These are phyloP conservation scores for Lepus timidus DNA, from an alignment of 2,113 vertebrate genomes.

Conservation along the genomic window DNA sequence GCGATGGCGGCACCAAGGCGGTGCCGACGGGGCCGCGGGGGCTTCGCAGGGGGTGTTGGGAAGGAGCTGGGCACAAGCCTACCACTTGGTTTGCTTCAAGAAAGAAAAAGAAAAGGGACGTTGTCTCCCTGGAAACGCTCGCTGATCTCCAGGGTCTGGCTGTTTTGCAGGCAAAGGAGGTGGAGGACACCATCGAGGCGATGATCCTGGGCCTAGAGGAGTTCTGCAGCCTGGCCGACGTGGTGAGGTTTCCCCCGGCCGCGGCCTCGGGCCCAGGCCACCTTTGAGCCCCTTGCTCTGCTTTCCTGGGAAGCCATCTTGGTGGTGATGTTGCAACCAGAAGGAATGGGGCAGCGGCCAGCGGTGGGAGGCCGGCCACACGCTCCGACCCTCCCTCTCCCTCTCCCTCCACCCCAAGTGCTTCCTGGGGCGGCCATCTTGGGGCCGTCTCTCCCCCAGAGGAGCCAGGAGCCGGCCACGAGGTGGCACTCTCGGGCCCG, in stretches of 20 bases:
- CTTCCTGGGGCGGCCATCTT: conserved; percentile 85
- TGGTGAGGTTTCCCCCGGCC: conserved; percentile 64
- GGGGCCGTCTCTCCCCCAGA: conserved; percentile 65
- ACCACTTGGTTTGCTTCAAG: conserved; percentile 23
- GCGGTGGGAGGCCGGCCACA: neutral
- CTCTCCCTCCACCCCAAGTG: neutral
- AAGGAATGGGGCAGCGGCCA: conserved; percentile 57
- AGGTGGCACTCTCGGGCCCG: conserved; percentile 85
- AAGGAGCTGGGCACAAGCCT: conserved; percentile 55
- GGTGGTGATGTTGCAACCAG: conserved; percentile 61
- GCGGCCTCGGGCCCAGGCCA: neutral
- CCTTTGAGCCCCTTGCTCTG: neutral
- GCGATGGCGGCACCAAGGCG: too few species aligned
- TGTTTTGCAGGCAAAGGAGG: conserved; percentile 76
- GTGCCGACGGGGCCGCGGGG: neutral
- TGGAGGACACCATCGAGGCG: conserved; percentile 75
- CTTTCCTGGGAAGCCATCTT: conserved; percentile 68
- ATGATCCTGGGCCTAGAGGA: conserved; percentile 80
- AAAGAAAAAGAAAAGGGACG: neutral
- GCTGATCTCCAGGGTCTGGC: conserved; percentile 57
- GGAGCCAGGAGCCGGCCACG: conserved; percentile 74
- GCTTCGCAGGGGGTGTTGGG: neutral
- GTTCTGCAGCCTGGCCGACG: conserved; percentile 77
- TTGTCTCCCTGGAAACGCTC: conserved; percentile 79
- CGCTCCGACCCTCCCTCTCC: neutral